phyloP scores from a whole-genome alignment of 30 jellyfish, hydroid and myxozoan species.

The Haliclystus octoradiatus region DNA sequence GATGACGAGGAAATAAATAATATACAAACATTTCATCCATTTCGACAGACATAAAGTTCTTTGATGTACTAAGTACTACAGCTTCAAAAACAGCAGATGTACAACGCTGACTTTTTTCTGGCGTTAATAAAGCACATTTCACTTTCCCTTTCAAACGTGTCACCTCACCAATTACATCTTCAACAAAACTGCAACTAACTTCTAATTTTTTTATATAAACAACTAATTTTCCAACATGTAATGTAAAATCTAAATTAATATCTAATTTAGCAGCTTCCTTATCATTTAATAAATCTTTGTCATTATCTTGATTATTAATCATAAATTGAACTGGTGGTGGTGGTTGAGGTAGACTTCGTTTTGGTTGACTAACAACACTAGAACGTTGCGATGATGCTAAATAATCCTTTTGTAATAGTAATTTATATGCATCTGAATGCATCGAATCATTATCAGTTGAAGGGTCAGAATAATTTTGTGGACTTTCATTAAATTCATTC shows the following conservation, averaged over 20 bases:
- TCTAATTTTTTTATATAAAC: constrained; percentile 63
- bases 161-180: constrained; percentile 55
- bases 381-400: constrained; percentile 33
- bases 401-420: constrained; percentile 46
- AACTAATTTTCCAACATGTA: constrained; percentile 90
- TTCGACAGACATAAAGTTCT: constrained; percentile 49
- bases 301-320: constrained; percentile 18
- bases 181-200: constrained; percentile 50
- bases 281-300: constrained; percentile 13
- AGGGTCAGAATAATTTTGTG: constrained; percentile 81
- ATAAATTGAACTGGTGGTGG: not conserved
- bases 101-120: constrained; percentile 69
- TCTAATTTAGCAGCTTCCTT: constrained; percentile 61
- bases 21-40: constrained; percentile 78
- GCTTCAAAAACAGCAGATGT: constrained; percentile 78
- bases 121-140: constrained; percentile 64
- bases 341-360: constrained; percentile 25
- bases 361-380: constrained; percentile 3
- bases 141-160: constrained; percentile 65
- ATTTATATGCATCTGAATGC: constrained; percentile 74
- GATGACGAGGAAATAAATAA: constrained; percentile 74
- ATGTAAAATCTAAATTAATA: constrained; percentile 65
- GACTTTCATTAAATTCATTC: constrained; percentile 59
- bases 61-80: constrained; percentile 12
- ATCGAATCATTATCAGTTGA: constrained; percentile 84